A percentile compares a stretch with the other conserved stretches of the same genome.
phyloP scores from a whole-genome alignment of 2,797 vertebrate genomes.

The Nannoperca obscura region DNA sequence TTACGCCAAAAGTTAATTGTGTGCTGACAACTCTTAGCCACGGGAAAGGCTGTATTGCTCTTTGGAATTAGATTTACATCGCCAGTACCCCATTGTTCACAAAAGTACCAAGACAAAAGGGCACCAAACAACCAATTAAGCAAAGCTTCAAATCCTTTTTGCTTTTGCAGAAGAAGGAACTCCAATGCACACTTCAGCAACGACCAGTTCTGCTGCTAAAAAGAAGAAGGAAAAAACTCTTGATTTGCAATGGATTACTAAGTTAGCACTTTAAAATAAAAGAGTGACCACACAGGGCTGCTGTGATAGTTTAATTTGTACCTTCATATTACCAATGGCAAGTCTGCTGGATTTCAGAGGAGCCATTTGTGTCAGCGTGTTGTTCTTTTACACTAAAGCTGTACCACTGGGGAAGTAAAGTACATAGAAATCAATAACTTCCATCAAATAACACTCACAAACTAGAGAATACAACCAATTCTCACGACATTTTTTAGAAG shows the following conservation, averaged over 20 bases:
- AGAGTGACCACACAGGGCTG: conserved; percentile 35
- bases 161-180: conserved; percentile 42
- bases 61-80: conserved; percentile 74
- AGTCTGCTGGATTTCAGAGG: conserved; percentile 56
- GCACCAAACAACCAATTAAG: conserved; percentile 81
- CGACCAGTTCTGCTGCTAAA: conserved; percentile 50
- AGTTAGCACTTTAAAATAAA: conserved; percentile 45
- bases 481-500: conserved; percentile 58
- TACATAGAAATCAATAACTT: conserved; percentile 74
- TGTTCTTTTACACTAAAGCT: conserved; percentile 50
- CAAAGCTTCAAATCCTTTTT: conserved; percentile 69
- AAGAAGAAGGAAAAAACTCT: conserved; percentile 11
- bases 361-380: conserved; percentile 60
- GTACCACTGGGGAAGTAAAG: conserved; percentile 57
- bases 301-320: conserved; percentile 46
- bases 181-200: conserved; percentile 49
- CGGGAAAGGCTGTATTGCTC: conserved; percentile 64
- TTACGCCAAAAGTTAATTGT: conserved; percentile 81
- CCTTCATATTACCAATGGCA: conserved; percentile 38
- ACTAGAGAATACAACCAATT: conserved; percentile 60
- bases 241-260: conserved; percentile 58
- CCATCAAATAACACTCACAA: conserved; percentile 60
- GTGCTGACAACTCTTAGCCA: conserved; percentile 75
- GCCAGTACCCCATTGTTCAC: conserved; percentile 67
- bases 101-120: conserved; percentile 70